Evolutionary conservation across 2,797 vertebrate genomes (phyloP), one percentile per base, ranked within the genome.

Genomic region (Pseudochaenichthys georgianus): DNA sequence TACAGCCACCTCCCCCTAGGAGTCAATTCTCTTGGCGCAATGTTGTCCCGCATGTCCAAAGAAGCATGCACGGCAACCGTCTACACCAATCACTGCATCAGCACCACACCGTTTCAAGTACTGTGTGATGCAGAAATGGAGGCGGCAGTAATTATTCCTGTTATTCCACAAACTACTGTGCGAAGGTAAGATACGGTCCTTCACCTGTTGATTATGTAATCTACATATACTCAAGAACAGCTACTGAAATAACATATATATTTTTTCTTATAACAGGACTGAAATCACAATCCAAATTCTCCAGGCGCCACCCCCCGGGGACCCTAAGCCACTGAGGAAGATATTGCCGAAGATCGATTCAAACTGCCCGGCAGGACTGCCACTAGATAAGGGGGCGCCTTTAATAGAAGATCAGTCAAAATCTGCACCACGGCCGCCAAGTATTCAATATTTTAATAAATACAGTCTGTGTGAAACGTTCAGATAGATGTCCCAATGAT

Each of bases 61-160:
- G 75, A 82, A 75, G 75, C 75, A 1, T 1, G 47, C 47, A 72
- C 71, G 2, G 78, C 72, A 0, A 28, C 76, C 52, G 57, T 67
- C 43, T 64, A 73, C 4, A 81, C 79, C 23, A 82, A 70, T 47
- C 79, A 70, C 73, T 70, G 73, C 64, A 70, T 79, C 53, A 57
- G 52, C 42, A 31, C 43, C 16, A 75, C 63, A 11, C 58, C 61
- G 5, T 69, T 70, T 31, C 42, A 66, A n/a, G 8, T 28, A 1
- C 75, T 81, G 64, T 73, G 66, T 53, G 60, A 55, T 1, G 3
- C 64, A 1, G 51, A 57, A n/a, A 61, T 54, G 48, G 70, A 77
- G 16, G 15, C 11, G n/a, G 52, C 46, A 42, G 41, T 52, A 41
- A 41, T 47, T 0, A 12, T 43, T 16, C 51, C 65, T 34, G 21